These are phyloP conservation scores for Ligdia adustata DNA, from an alignment of 2,888 invertebrate species.

Conservation along the genomic window DNA sequence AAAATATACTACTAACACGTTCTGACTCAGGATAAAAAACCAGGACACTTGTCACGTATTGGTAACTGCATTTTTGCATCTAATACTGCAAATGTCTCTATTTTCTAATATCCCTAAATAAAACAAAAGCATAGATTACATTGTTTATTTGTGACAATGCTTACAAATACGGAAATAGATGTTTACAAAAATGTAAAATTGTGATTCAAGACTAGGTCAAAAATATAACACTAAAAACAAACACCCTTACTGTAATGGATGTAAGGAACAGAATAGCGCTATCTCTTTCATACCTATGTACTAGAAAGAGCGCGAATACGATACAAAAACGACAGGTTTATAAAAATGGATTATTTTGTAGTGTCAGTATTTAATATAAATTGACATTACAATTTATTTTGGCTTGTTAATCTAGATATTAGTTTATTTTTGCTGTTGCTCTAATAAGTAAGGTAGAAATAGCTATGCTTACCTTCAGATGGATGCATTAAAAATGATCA, in stretches of 20 bases:
- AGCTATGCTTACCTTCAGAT: no score
- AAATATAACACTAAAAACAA: not conserved
- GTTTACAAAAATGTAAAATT: conserved; percentile 64
- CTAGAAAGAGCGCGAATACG: no score
- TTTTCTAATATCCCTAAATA: conserved; percentile 37
- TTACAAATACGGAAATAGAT: conserved; percentile 73
- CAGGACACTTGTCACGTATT: no score
- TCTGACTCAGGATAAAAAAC: no score
- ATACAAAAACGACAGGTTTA: no score
- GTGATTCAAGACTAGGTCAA: conserved; percentile 64
- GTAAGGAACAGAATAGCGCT: no score
- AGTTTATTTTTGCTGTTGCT: conserved; percentile 1
- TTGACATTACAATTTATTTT: not conserved
- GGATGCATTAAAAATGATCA: no score
- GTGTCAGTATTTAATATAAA: conserved; percentile 19
- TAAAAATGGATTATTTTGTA: conserved; percentile 30
- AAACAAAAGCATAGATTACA: conserved; percentile 65
- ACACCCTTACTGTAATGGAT: no score
- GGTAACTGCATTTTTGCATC: no score
- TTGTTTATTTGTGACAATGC: conserved; percentile 81
- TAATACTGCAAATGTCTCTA: no score
- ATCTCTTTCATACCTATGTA: no score
- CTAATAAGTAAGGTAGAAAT: not conserved
- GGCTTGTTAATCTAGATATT: conserved; percentile 17
- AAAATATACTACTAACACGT: no score